Percentiles rank a stretch among this genome's conserved stretches.
Evolutionary conservation across 2,888 invertebrate genomes (phyloP).

Genomic region (Drosophila phalerata): DNA sequence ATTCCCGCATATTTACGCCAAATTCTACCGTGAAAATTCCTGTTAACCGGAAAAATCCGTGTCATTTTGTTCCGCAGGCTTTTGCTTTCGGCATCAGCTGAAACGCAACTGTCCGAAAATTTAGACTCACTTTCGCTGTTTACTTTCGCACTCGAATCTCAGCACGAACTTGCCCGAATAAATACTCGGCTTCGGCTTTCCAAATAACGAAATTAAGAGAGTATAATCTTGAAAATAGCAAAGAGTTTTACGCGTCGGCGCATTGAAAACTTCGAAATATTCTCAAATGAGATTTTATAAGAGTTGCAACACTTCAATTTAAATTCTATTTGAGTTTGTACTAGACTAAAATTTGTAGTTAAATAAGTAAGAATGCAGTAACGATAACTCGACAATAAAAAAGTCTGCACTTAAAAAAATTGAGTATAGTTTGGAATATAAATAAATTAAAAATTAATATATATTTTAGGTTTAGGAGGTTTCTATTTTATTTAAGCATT

Average conservation of each 20-base stretch:
- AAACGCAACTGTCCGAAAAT: slow-evolving; percentile 62
- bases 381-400: background rate
- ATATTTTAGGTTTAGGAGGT: background rate
- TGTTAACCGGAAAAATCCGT: background rate
- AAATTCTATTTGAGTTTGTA: background rate
- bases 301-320: slow-evolving; percentile 25
- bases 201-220: slow-evolving; percentile 5
- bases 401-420: background rate
- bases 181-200: slow-evolving; percentile 20
- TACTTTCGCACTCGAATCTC: slow-evolving; percentile 52
- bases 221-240: slow-evolving; percentile 10
- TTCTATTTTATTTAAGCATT: background rate
- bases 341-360: background rate
- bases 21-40: slow-evolving; percentile 9
- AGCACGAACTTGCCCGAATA: slow-evolving; percentile 22
- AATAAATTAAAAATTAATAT: no score
- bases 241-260: slow-evolving; percentile 34
- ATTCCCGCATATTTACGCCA: slow-evolving; percentile 28
- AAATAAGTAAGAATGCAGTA: background rate
- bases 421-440: background rate
- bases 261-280: slow-evolving; percentile 27
- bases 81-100: slow-evolving; percentile 66
- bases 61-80: slow-evolving; percentile 16
- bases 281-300: slow-evolving; percentile 35
- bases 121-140: slow-evolving; percentile 49